phyloP scores from a whole-genome alignment of 2,888 invertebrate species.

The Nysson spinosus region DNA sequence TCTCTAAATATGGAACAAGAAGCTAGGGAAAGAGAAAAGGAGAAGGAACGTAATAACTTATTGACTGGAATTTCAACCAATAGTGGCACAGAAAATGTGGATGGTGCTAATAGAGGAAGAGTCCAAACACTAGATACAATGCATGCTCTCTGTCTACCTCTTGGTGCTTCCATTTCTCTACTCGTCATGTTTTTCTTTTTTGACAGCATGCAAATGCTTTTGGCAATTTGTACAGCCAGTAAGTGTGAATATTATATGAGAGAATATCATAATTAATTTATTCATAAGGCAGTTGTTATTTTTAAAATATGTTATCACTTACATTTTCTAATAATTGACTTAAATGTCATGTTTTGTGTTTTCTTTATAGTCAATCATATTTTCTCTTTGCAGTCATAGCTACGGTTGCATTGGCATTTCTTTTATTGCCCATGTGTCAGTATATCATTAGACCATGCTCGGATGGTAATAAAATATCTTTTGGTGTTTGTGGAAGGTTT shows the following conservation, averaged over 20 bases:
- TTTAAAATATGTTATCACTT: neutral
- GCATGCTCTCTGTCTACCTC: conserved; percentile 97
- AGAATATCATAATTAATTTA: neutral
- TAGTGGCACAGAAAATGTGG: conserved; percentile 69
- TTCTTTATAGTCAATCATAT: conserved; percentile 12
- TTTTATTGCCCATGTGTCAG: conserved; percentile 98
- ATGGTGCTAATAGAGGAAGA: conserved; percentile 69
- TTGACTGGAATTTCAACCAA: conserved; percentile 80
- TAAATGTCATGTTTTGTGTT: too few relatives aligned
- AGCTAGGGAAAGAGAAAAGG: conserved; percentile 89
- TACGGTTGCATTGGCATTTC: conserved; percentile 96
- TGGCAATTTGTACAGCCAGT: conserved; percentile 98
- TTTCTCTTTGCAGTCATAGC: conserved; percentile 87
- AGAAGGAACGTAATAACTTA: conserved; percentile 85
- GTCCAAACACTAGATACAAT: conserved; percentile 97
- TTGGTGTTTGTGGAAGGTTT: conserved; percentile 95
- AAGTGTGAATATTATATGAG: conserved; percentile 78
- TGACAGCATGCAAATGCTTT: conserved; percentile 98
- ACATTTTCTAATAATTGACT: too few relatives aligned
- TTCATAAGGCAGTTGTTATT: neutral
- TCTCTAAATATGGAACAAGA: conserved; percentile 98
- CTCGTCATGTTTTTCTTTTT: conserved; percentile 99
- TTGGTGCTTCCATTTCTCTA: conserved; percentile 96
- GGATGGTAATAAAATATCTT: conserved; percentile 90
- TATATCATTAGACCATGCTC: conserved; percentile 93